Evolutionary conservation across 2,113 vertebrate species (phyloP).

Genomic region (Ptyas mucosa): DNA sequence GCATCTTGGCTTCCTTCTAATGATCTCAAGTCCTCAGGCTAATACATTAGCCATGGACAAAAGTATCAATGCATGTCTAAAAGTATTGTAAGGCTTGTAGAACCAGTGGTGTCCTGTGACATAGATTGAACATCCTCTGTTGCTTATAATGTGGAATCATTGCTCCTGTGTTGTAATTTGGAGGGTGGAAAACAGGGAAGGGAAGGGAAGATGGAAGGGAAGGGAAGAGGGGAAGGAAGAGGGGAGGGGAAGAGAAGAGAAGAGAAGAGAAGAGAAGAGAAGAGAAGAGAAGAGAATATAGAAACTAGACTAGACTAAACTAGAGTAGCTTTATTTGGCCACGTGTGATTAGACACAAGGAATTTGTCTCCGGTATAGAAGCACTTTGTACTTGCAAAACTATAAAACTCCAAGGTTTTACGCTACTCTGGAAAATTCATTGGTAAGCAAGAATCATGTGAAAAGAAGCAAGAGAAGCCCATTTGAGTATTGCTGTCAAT

Average conservation of each 20-base stretch:
- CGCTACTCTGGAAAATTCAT: background rate
- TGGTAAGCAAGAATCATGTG: background rate
- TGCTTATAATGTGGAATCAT: background rate
- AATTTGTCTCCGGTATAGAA: background rate
- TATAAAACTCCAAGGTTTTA: background rate
- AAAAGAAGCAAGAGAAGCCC: background rate
- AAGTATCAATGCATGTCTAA: background rate
- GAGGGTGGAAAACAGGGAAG: background rate
- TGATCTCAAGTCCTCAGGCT: no score
- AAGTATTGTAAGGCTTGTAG: background rate
- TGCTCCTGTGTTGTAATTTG: background rate
- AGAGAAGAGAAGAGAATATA: no score
- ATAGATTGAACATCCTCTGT: background rate
- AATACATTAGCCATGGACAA: background rate
- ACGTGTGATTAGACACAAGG: background rate
- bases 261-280: no score
- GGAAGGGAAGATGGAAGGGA: no score
- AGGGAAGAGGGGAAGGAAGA: no score
- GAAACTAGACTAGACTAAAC: no score
- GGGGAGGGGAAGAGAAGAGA: no score
- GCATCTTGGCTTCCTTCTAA: background rate
- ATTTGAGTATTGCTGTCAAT: background rate
- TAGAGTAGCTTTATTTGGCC: background rate
- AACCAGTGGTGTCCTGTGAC: background rate
- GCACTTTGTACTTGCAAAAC: background rate